These are phyloP conservation scores for Drosophila percnosoma DNA, from an alignment of 2,888 invertebrate genomes.

Conservation along the genomic window DNA sequence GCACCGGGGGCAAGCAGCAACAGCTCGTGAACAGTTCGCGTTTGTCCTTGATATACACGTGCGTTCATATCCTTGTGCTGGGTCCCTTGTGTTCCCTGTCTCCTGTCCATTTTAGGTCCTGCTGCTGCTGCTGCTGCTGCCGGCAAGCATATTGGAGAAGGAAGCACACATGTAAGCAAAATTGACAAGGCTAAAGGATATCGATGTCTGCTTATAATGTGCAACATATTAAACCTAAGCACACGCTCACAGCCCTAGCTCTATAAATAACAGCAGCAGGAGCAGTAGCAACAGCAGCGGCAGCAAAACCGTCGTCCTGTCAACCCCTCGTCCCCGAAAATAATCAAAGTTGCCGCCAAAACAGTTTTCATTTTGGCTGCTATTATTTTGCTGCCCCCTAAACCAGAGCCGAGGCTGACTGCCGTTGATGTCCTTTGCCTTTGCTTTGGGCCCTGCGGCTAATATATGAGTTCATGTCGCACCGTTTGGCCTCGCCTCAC, in stretches of 20 bases:
- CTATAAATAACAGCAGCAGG: conserved; percentile 74
- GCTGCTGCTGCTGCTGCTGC: conserved; percentile 4
- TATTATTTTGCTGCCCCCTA: conserved; percentile 68
- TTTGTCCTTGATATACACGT: conserved; percentile 78
- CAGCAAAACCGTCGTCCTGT: conserved; percentile 17
- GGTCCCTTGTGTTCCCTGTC: conserved; percentile 19
- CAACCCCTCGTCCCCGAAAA: conserved; percentile 35
- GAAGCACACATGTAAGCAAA: conserved; percentile 81
- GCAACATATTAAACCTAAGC: conserved; percentile 83
- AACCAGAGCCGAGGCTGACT: conserved; percentile 7
- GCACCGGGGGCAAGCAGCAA: conserved; percentile 38
- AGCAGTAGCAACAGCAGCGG: conserved; percentile 16
- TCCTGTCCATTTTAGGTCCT: conserved; percentile 9
- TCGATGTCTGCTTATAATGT: conserved; percentile 83
- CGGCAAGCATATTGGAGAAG: conserved; percentile 76
- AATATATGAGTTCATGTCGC: conserved; percentile 76
- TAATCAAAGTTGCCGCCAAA: conserved; percentile 79
- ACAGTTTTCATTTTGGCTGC: conserved; percentile 77
- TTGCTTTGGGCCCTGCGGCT: conserved; percentile 67
- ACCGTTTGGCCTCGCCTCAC: conserved; percentile 61
- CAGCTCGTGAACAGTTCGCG: conserved; percentile 73
- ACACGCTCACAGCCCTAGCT: conserved; percentile 69
- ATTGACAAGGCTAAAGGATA: conserved; percentile 83
- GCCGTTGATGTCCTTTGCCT: conserved; percentile 66
- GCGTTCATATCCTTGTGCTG: conserved; percentile 56